Evolutionary conservation across 2,113 vertebrate genomes (phyloP).

Genomic region (Anguilla rostrata): DNA sequence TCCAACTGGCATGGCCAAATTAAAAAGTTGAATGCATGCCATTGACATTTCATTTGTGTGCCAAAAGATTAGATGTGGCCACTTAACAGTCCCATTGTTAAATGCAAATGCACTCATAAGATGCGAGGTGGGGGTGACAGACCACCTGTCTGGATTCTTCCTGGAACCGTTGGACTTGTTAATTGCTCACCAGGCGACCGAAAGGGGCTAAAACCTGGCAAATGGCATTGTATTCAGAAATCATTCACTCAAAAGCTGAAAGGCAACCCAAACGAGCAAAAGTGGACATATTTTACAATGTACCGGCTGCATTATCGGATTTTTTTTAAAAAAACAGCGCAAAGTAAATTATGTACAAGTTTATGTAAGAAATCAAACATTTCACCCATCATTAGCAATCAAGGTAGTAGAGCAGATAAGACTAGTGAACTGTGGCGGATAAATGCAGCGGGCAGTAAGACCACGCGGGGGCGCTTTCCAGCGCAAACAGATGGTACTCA

Average conservation of each 20-base stretch:
- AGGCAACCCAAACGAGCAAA: neutral
- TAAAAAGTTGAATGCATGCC: constrained; percentile 35
- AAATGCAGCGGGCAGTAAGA: neutral
- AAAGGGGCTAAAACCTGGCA: constrained; percentile 45
- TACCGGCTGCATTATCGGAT: neutral
- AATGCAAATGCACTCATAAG: constrained; percentile 57
- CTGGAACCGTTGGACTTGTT: constrained; percentile 73
- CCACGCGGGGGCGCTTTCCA: constrained; percentile 8
- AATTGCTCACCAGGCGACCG: constrained; percentile 74
- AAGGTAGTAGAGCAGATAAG: too few relatives aligned
- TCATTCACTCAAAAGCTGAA: constrained; percentile 13
- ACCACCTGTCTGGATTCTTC: constrained; percentile 69
- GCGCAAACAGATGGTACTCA: neutral
- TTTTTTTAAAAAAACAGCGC: too few relatives aligned
- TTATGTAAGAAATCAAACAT: too few relatives aligned
- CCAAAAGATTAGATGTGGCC: constrained; percentile 41
- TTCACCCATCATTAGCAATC: too few relatives aligned
- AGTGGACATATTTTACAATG: neutral
- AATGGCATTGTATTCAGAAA: constrained; percentile 55
- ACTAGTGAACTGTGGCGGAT: neutral
- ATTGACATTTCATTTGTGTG: constrained; percentile 54
- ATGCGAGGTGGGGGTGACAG: constrained; percentile 28
- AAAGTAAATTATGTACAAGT: too few relatives aligned
- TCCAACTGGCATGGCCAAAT: constrained; percentile 26
- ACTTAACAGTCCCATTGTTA: constrained; percentile 62